Percentiles rank a stretch among this genome's conserved stretches.
These are phyloP conservation scores for Acropternis orthonyx DNA, from an alignment of 2,797 vertebrate species.

Conservation along the genomic window DNA sequence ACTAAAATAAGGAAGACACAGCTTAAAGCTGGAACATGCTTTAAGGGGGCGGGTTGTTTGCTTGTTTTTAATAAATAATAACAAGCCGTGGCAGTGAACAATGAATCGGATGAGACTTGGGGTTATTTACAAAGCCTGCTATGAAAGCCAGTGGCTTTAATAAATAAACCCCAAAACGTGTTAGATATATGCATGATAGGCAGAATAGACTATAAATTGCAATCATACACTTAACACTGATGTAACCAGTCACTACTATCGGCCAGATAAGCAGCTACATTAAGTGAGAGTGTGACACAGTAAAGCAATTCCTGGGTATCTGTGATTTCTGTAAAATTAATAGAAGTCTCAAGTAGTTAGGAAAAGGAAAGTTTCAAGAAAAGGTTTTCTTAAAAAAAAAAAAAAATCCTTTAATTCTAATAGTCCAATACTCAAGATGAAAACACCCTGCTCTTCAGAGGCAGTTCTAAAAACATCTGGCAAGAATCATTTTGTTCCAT, in stretches of 20 bases:
- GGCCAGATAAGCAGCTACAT: background rate
- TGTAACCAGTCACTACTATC: background rate
- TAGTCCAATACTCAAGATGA: background rate
- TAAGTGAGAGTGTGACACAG: background rate
- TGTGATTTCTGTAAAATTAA: background rate
- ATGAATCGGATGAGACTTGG: rapidly evolving
- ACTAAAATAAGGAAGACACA: background rate
- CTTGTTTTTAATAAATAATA: background rate
- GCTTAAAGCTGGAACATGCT: background rate
- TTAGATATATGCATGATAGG: rapidly evolving
- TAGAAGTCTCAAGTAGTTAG: background rate
- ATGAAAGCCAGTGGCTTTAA: background rate
- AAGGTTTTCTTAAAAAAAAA: rapidly evolving
- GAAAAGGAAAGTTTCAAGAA: background rate
- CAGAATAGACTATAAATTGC: background rate
- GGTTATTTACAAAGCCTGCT: background rate
- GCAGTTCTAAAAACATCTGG: slow-evolving; percentile 22
- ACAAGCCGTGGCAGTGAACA: background rate
- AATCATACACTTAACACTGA: background rate
- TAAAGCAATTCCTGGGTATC: background rate
- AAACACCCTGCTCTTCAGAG: background rate
- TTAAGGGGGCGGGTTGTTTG: rapidly evolving
- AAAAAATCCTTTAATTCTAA: background rate
- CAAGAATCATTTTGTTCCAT: background rate
- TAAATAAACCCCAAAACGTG: background rate